Conservation (phyloP, 2,113 vertebrate genomes). For the Rhinolophus ferrumequinum region DNA sequence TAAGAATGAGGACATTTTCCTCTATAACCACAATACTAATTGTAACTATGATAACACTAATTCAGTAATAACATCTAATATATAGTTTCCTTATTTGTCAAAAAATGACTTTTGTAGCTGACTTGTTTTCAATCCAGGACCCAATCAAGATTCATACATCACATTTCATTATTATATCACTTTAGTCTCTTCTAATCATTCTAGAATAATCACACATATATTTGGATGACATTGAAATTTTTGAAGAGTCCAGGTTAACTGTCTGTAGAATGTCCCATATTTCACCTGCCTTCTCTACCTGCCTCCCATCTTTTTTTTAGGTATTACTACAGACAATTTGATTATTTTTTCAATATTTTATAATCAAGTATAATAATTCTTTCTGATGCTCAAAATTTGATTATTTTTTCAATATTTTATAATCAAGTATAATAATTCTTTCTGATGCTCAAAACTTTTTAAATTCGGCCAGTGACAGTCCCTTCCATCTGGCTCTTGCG, state of each 20-base stretch:
- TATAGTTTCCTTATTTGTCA: not conserved
- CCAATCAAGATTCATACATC: not conserved
- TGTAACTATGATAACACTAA: not conserved
- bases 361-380: too few relatives aligned
- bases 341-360: not conserved
- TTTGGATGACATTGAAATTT: not conserved
- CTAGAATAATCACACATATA: not conserved
- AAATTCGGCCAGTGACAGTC: not conserved
- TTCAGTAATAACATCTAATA: not conserved
- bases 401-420: not conserved
- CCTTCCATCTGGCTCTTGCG: not conserved
- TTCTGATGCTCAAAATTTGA: not conserved
- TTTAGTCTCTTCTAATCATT: not conserved
- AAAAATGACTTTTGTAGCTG: slow-evolving; percentile 8
- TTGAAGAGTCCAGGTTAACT: not conserved
- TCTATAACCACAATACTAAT: not conserved
- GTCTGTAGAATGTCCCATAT: not conserved
- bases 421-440: not conserved
- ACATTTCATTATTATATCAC: not conserved
- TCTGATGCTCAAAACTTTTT: not conserved
- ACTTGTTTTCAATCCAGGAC: not conserved
- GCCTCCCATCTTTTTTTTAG: not conserved
- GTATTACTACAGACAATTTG: not conserved
- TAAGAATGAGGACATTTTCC: not conserved
- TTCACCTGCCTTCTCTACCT: not conserved